Percentiles rank a stretch among this genome's conserved stretches.
Conservation (phyloP, 1,140 invertebrate genomes). For the Conopomorpha cramerella region DNA sequence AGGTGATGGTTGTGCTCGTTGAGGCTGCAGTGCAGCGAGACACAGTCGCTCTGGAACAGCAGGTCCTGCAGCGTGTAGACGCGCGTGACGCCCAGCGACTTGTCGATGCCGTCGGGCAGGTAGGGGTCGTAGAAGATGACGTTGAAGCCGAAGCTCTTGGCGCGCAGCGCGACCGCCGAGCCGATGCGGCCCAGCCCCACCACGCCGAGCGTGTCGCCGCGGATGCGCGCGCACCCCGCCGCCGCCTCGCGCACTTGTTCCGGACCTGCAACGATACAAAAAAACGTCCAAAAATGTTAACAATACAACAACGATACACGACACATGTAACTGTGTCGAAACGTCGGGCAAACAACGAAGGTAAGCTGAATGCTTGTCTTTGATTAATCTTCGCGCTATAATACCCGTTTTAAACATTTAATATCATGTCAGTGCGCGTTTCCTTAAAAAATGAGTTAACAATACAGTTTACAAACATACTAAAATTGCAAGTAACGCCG, state of each 20-base stretch:
- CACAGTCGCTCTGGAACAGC: slow-evolving; percentile 95
- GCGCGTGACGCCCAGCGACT: slow-evolving; percentile 91
- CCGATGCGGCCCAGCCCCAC: slow-evolving; percentile 94
- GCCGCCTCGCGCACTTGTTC: slow-evolving; percentile 89
- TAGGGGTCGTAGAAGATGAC: slow-evolving; percentile 98
- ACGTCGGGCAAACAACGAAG: too few relatives aligned
- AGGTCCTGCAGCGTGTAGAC: slow-evolving; percentile 95
- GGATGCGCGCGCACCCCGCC: slow-evolving; percentile 91
- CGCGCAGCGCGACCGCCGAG: slow-evolving; percentile 91
- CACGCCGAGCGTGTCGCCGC: slow-evolving; percentile 95
- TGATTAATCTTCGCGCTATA: too few relatives aligned
- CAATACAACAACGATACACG: too few relatives aligned
- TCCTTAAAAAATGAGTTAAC: too few relatives aligned
- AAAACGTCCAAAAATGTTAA: too few relatives aligned
- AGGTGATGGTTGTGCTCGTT: slow-evolving; percentile 98
- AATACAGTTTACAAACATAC: too few relatives aligned
- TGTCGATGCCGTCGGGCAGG: slow-evolving; percentile 94
- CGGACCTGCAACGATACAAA: slow-evolving; percentile 39
- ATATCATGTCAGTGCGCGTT: too few relatives aligned
- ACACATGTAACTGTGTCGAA: too few relatives aligned
- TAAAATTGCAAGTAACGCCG: too few relatives aligned
- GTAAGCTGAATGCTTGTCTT: too few relatives aligned
- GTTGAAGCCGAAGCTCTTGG: slow-evolving; percentile 97
- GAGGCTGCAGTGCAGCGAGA: slow-evolving; percentile 94
- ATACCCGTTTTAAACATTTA: too few relatives aligned